phyloP scores from a whole-genome alignment of 2,113 vertebrate genomes.

The Anhinga anhinga region DNA sequence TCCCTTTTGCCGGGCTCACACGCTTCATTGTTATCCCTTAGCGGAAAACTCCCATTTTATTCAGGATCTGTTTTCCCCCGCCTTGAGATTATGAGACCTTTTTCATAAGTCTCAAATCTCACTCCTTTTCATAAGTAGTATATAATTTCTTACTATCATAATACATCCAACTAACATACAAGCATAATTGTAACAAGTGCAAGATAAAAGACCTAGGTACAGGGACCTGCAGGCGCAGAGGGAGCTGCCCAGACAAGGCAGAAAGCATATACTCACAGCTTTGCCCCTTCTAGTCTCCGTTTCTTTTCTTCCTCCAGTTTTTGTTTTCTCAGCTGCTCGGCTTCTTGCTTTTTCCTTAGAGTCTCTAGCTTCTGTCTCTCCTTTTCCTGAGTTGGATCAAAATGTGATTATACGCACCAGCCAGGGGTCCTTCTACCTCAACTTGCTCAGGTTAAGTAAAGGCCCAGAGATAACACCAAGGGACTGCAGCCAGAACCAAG shows the following conservation, averaged over 20 bases:
- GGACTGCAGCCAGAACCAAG: background rate
- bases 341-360: slow-evolving; percentile 88
- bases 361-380: slow-evolving; percentile 85
- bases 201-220: background rate
- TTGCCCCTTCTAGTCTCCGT: slow-evolving; percentile 83
- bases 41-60: too few relatives aligned
- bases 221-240: background rate
- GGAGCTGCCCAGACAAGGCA: background rate
- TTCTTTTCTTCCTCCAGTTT: slow-evolving; percentile 91
- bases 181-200: too few relatives aligned
- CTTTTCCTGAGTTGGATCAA: slow-evolving; percentile 76
- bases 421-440: background rate
- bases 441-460: background rate
- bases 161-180: too few relatives aligned
- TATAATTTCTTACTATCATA: too few relatives aligned
- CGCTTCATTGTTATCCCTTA: too few relatives aligned
- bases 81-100: too few relatives aligned
- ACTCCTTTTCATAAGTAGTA: too few relatives aligned
- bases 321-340: slow-evolving; percentile 84
- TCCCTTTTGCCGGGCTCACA: too few relatives aligned
- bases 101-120: too few relatives aligned
- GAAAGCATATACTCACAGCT: slow-evolving; percentile 74
- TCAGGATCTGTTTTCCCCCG: too few relatives aligned
- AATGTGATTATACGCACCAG: background rate
- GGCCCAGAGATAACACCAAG: background rate